Evolutionary conservation across 2,113 vertebrate species (phyloP).

Genomic region (Neolamprologus ventralis): DNA sequence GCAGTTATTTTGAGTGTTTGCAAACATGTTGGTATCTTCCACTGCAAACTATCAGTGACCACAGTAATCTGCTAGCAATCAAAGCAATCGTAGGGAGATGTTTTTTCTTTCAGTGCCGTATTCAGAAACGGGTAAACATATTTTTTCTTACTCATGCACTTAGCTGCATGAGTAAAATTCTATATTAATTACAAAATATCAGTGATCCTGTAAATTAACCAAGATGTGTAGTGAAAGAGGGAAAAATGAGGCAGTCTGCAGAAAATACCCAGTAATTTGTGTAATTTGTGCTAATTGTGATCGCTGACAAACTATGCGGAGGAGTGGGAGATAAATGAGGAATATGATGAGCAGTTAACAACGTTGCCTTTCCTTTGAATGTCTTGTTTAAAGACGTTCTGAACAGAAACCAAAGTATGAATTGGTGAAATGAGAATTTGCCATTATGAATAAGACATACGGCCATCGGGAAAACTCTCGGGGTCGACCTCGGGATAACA

Average conservation of each 20-base stretch:
- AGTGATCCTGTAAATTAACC: background rate
- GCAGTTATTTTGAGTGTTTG: background rate
- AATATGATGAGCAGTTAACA: background rate
- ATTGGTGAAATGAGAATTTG: background rate
- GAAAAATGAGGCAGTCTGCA: background rate
- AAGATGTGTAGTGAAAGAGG: background rate
- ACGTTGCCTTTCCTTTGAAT: background rate
- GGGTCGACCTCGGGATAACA: background rate
- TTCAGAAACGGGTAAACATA: background rate
- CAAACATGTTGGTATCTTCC: fast-evolving
- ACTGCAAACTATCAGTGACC: background rate
- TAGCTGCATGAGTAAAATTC: background rate
- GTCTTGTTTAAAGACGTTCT: background rate
- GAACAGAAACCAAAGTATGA: background rate
- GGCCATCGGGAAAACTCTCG: background rate
- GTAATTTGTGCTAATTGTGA: background rate
- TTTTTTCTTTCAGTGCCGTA: fast-evolving
- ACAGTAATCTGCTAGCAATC: background rate
- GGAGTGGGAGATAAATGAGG: background rate
- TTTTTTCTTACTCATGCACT: background rate
- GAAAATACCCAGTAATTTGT: background rate
- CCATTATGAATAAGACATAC: background rate
- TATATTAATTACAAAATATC: background rate
- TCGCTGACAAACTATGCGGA: background rate
- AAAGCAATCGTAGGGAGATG: background rate